A percentile compares a stretch with the other conserved stretches of the same genome.
Conservation (phyloP, 2,888 invertebrate genomes). For the Empis stercorea region DNA sequence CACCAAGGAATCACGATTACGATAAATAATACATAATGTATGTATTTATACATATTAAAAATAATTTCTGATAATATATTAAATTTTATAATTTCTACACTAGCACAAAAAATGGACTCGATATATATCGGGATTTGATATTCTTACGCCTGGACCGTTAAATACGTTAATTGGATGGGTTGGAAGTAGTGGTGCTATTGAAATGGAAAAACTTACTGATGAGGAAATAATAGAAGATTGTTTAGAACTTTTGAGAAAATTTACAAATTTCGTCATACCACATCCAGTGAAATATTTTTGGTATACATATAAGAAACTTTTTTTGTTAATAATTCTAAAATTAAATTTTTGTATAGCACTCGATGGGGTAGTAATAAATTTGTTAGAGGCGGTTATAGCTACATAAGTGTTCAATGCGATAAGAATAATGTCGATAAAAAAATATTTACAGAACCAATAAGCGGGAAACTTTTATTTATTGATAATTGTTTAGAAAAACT, state of each 20-base stretch:
- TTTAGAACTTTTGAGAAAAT: slow-evolving; percentile 38
- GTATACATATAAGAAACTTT: slow-evolving; percentile 25
- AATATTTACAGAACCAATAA: slow-evolving; percentile 36
- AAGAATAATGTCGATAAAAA: slow-evolving; percentile 17
- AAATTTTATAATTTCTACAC: neutral
- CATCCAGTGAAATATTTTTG: slow-evolving; percentile 36
- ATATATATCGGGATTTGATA: slow-evolving; percentile 52
- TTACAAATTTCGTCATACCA: slow-evolving; percentile 39
- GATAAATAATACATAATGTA: too few species aligned
- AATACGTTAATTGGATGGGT: slow-evolving; percentile 52
- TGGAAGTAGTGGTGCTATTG: slow-evolving; percentile 45
- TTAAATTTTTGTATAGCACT: slow-evolving; percentile 40
- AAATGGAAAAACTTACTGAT: slow-evolving; percentile 42
- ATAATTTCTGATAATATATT: too few species aligned
- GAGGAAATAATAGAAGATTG: slow-evolving; percentile 41
- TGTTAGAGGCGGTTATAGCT: slow-evolving; percentile 46
- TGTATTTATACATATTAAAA: too few species aligned
- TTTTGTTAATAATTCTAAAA: neutral
- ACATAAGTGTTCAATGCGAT: slow-evolving; percentile 42
- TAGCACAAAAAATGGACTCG: slow-evolving; percentile 39
- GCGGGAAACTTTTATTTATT: slow-evolving; percentile 4
- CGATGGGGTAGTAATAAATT: slow-evolving; percentile 44
- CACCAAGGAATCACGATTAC: too few species aligned
- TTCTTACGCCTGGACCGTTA: slow-evolving; percentile 37
- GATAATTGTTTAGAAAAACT: neutral